Conservation (phyloP, 35 echinoderm and acorn worm species). For the Anneissia japonica region DNA sequence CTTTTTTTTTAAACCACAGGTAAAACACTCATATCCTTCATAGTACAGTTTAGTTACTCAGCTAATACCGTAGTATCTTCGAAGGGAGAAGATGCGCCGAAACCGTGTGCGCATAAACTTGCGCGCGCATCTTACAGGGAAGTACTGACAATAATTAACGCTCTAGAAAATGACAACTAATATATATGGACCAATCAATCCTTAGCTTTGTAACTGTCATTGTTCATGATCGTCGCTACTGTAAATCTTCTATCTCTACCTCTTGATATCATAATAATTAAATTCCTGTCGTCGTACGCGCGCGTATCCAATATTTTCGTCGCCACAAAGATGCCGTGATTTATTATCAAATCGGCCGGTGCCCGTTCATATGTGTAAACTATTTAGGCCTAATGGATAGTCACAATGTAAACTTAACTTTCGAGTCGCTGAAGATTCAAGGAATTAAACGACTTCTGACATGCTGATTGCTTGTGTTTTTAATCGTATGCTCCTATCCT, state of each 20-base stretch:
- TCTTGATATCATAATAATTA: neutral
- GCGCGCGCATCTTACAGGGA: neutral
- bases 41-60: too few species aligned
- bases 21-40: too few species aligned
- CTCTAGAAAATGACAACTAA: neutral
- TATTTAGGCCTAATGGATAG: neutral
- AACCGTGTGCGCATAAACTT: neutral
- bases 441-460: neutral
- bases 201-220: neutral
- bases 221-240: neutral
- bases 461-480: neutral
- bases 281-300: neutral
- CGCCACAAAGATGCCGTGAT: neutral
- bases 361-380: neutral
- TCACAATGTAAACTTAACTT: neutral
- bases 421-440: neutral
- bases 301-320: neutral
- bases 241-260: neutral
- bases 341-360: neutral
- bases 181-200: neutral
- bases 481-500: neutral
- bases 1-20: too few species aligned
- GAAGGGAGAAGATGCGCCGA: neutral
- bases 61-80: too few species aligned
- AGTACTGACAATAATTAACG: neutral